Conservation (phyloP, 2,797 vertebrate genomes). For the Somateria mollissima region DNA sequence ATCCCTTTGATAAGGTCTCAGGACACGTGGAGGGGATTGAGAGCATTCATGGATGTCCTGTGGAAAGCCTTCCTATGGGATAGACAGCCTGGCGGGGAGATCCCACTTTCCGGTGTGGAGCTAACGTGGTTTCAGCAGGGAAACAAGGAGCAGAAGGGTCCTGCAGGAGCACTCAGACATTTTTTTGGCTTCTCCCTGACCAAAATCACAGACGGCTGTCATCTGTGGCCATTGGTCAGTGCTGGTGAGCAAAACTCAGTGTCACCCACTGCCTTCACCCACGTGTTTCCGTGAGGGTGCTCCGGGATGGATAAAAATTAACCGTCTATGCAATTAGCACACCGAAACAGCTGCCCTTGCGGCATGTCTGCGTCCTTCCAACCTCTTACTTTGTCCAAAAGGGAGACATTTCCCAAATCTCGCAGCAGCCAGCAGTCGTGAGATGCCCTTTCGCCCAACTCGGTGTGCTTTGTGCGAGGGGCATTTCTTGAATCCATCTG, state of each 20-base stretch:
- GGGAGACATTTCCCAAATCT: constrained; percentile 46
- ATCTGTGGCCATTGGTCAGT: background rate
- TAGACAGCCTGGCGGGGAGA: background rate
- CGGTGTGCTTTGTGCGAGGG: constrained; percentile 48
- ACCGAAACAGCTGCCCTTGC: background rate
- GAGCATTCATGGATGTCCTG: background rate
- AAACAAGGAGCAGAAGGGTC: background rate
- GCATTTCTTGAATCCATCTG: constrained; percentile 65
- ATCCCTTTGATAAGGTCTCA: background rate
- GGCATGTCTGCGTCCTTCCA: background rate
- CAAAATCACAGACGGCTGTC: background rate
- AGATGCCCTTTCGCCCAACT: constrained; percentile 51
- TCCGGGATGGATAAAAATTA: background rate
- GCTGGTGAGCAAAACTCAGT: background rate
- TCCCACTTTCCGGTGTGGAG: background rate
- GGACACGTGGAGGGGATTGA: rapidly evolving
- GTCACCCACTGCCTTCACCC: background rate
- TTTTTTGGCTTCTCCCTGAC: background rate
- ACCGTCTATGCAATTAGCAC: background rate
- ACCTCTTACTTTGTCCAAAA: background rate
- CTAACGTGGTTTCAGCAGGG: rapidly evolving
- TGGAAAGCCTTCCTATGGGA: background rate
- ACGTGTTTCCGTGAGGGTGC: background rate
- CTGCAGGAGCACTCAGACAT: background rate
- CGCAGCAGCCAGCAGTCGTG: background rate